A percentile compares a stretch with the other conserved stretches of the same genome.
Conservation (phyloP, 1,140 invertebrate genomes). For the Tetramorium alpestre region DNA sequence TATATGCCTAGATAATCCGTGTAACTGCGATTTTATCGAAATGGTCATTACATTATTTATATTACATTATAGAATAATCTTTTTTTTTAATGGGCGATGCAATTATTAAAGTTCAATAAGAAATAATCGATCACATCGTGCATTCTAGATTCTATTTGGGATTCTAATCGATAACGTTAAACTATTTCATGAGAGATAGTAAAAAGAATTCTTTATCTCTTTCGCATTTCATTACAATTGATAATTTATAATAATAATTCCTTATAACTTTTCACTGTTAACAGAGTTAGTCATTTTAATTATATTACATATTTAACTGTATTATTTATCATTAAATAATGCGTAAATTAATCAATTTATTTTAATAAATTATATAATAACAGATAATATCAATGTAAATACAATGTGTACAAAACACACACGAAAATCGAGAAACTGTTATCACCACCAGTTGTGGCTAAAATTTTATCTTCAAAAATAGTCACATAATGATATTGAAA, state of each 20-base stretch:
- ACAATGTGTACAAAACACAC: not conserved
- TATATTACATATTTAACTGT: not conserved
- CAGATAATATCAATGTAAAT: not conserved
- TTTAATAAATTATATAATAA: slow-evolving; percentile 3
- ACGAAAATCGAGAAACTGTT: not conserved
- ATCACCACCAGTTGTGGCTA: too few relatives aligned
- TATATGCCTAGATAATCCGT: too few relatives aligned
- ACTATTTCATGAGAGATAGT: not conserved
- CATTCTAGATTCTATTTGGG: not conserved
- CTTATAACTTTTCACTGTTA: slow-evolving; percentile 3
- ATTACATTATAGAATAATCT: not conserved
- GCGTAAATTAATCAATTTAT: slow-evolving; percentile 1
- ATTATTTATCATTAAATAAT: slow-evolving; percentile 9
- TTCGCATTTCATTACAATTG: not conserved
- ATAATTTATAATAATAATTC: not conserved
- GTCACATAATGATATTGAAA: not conserved
- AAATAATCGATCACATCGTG: not conserved
- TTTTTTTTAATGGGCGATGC: not conserved
- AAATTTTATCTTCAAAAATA: not conserved
- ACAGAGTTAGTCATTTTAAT: not conserved
- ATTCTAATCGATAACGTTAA: not conserved
- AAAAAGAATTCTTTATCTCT: not conserved
- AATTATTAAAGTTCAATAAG: not conserved
- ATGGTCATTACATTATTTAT: not conserved
- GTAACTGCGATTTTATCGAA: not conserved